Evolutionary conservation across 2,888 invertebrate genomes (phyloP).

Genomic region (Epinotia brunnichana): DNA sequence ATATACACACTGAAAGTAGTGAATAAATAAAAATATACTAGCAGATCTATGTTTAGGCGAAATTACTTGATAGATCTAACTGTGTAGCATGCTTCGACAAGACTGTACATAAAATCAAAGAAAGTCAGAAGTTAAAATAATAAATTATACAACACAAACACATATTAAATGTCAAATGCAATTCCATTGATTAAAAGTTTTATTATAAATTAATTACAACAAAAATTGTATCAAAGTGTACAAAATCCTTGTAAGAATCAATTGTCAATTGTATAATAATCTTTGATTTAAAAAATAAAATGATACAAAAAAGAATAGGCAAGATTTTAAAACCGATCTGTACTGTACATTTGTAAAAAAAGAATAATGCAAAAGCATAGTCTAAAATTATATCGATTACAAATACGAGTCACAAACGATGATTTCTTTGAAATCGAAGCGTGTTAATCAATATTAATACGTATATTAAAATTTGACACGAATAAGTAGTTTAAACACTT

Average conservation of each 20-base stretch:
- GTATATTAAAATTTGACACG: conserved; percentile 54
- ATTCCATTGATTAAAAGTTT: conserved; percentile 49
- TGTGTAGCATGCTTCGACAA: conserved; percentile 34
- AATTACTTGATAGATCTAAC: conserved; percentile 32
- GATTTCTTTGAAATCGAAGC: conserved; percentile 73
- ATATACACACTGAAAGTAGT: conserved; percentile 49
- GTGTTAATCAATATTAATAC: conserved; percentile 61
- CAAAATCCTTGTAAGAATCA: conserved; percentile 29
- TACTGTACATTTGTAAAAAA: conserved; percentile 41
- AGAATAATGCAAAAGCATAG: conserved; percentile 42
- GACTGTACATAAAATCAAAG: conserved; percentile 69
- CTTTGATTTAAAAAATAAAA: conserved; percentile 52
- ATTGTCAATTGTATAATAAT: conserved; percentile 32
- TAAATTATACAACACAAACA: conserved; percentile 78
- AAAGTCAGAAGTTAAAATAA: conserved; percentile 73
- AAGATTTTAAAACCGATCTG: conserved; percentile 65
- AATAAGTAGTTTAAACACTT: conserved; percentile 46
- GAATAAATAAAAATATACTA: conserved; percentile 64
- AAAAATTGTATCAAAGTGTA: conserved; percentile 31
- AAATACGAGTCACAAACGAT: conserved; percentile 52
- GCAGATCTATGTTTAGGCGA: conserved; percentile 70
- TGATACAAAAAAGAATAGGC: conserved; percentile 60
- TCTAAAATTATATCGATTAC: conserved; percentile 54
- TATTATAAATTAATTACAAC: conserved; percentile 48
- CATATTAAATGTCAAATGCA: conserved; percentile 60